Evolutionary conservation across 2,888 invertebrate species (phyloP), one percentile per base, ranked within the genome.

Genomic region (Timema cristinae): DNA sequence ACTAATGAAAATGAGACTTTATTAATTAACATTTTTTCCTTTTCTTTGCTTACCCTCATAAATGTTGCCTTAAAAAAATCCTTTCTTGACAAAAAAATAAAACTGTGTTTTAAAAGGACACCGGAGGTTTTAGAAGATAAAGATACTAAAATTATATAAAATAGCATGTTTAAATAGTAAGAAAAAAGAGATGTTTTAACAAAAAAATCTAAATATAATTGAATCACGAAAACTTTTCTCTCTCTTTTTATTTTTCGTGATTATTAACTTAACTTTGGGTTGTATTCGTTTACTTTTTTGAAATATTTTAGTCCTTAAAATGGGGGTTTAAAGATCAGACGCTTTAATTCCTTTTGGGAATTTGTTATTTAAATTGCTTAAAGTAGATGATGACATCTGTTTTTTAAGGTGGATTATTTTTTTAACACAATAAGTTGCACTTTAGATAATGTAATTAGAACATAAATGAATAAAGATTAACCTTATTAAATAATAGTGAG

Each of bases 1-100:
- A 82, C 82, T 82, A 82, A 82, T 83, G 82, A 82, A 82, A 82
- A 82, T 81, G 81, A 81, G 82, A 82, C 81, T 81, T 82, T 81
- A 82, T 82, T 82, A 82, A 74, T 74, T 74, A 74, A 71, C 71
- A 71, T 72, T 72, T 69, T 72, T 54, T 72, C 69, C 69, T 72
- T 69, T 9, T 13, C 63, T 63, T 63, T 63, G 16, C 47, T 13
- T 7, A 47, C 63, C 63, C 9, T 16, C 63, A 48, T 11, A 63
- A 63, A 32, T 32, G 32, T 32, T 32, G 32, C 32, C 32, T 32
- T 32, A 32, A 32, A 32, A 32, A 32, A 32, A 32, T 2, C 32
- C 32, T 32, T 32, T 32, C 32, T 32, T 32, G 32, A 32, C 32
- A 4, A 32, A 32, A 32, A 32, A 32, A 32, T 2, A 32, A 32